A percentile compares a stretch with the other conserved stretches of the same genome.
Conservation (phyloP, 2,797 vertebrate genomes). For the Zonotrichia albicollis region DNA sequence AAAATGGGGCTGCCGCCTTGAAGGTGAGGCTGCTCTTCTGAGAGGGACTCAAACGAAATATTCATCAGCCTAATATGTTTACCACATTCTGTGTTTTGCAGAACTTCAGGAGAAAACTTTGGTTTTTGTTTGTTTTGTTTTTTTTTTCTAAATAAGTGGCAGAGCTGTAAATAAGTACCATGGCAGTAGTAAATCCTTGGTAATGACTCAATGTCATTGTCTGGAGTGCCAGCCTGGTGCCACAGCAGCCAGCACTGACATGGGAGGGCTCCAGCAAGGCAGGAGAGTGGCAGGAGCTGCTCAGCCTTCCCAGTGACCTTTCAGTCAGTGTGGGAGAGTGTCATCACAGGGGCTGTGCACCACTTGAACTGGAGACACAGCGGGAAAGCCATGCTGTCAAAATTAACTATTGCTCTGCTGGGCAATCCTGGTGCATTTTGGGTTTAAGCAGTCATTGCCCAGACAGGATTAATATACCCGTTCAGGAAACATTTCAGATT, state of each 20-base stretch:
- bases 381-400: neutral
- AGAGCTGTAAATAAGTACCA: neutral
- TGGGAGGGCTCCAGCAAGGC: neutral
- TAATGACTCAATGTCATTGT: neutral
- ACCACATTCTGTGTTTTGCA: neutral
- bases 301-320: neutral
- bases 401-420: neutral
- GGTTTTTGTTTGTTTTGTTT: no score
- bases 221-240: neutral
- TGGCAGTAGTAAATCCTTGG: neutral
- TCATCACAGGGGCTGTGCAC: accelerated
- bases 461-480: neutral
- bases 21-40: neutral
- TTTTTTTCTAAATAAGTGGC: neutral
- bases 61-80: neutral
- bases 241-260: neutral
- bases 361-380: neutral
- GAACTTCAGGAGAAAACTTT: neutral
- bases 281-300: neutral
- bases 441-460: neutral
- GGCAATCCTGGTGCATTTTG: neutral
- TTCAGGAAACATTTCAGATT: neutral
- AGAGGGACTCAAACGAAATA: neutral
- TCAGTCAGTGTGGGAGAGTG: neutral
- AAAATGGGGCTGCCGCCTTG: neutral